Conservation (phyloP, 2,797 vertebrate genomes). For the Hippoglossus hippoglossus region DNA sequence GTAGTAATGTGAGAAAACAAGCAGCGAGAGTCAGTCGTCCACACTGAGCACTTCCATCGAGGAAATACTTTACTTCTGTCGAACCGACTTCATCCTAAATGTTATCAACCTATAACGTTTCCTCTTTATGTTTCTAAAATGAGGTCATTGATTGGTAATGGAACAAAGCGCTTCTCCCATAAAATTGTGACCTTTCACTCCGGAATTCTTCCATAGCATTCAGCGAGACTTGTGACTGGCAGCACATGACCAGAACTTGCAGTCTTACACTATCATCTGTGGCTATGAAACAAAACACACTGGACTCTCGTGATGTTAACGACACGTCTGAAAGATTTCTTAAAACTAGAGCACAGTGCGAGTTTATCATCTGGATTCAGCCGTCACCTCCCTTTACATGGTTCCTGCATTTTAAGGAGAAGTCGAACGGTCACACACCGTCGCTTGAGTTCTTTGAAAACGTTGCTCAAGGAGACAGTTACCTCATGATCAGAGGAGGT, state of each 20-base stretch:
- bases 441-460: background rate
- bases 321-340: background rate
- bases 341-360: background rate
- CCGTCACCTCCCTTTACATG: background rate
- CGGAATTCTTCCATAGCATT: background rate
- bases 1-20: background rate
- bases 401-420: background rate
- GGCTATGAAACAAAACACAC: background rate
- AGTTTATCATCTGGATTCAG: background rate
- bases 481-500: background rate
- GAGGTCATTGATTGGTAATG: background rate
- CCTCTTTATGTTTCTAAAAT: too few relatives aligned
- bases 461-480: slow-evolving; percentile 15
- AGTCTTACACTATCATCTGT: background rate
- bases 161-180: background rate
- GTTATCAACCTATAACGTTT: too few relatives aligned
- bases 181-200: slow-evolving; percentile 10
- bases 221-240: slow-evolving; percentile 15
- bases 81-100: background rate
- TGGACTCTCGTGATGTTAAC: too few relatives aligned
- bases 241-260: slow-evolving; percentile 4
- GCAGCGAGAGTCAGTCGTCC: background rate
- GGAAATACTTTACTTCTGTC: background rate
- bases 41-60: background rate
- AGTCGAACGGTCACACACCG: background rate